These are phyloP conservation scores for Zaprionus tsacasi DNA, from an alignment of 1,140 invertebrate genomes.

Conservation along the genomic window DNA sequence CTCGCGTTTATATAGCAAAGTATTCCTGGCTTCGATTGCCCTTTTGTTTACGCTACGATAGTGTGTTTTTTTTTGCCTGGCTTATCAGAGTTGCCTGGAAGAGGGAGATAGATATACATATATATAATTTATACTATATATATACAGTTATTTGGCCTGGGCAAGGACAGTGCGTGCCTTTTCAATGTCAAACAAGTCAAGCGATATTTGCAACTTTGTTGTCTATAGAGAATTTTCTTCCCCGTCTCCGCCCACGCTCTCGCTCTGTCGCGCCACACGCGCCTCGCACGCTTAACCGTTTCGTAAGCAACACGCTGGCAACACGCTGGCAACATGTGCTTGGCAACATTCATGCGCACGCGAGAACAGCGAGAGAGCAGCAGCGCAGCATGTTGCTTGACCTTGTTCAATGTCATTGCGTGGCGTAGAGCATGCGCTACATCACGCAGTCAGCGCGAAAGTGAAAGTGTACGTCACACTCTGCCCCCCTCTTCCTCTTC, in stretches of 20 bases:
- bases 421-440: slow-evolving; percentile 53
- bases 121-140: slow-evolving; percentile 6
- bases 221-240: slow-evolving; percentile 44
- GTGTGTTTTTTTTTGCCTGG: background rate
- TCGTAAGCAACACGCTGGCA: slow-evolving; percentile 67
- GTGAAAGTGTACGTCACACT: slow-evolving; percentile 74
- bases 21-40: no score
- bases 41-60: no score
- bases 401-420: slow-evolving; percentile 77
- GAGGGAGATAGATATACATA: background rate
- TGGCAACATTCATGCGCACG: slow-evolving; percentile 43
- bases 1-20: background rate
- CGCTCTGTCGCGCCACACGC: slow-evolving; percentile 32
- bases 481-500: background rate
- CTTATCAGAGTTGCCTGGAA: slow-evolving; percentile 23
- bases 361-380: no score
- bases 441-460: slow-evolving; percentile 39
- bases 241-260: slow-evolving; percentile 21
- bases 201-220: slow-evolving; percentile 31
- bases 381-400: slow-evolving; percentile 66
- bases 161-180: slow-evolving; percentile 38
- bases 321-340: slow-evolving; percentile 36
- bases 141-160: background rate
- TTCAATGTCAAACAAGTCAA: slow-evolving; percentile 79
- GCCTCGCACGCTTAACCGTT: slow-evolving; percentile 42